Percentiles rank a stretch among this genome's conserved stretches.
Conservation (phyloP, 2,797 vertebrate genomes). For the Cossypha dichroa region DNA sequence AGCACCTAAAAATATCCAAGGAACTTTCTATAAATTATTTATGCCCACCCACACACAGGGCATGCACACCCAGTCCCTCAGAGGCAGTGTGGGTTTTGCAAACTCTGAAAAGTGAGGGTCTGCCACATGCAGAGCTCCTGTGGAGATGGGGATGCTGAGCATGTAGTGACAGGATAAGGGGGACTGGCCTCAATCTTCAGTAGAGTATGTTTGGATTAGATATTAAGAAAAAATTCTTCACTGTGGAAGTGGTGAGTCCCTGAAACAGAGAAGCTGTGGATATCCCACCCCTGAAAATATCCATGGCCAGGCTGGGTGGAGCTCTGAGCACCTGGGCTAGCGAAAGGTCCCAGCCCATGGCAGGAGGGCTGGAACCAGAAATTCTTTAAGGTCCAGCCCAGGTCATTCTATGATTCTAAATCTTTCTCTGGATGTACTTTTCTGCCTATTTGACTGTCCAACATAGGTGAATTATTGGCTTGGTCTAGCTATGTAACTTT, state of each 20-base stretch:
- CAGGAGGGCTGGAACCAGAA: background rate
- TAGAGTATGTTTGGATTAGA: background rate
- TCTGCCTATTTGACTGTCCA: background rate
- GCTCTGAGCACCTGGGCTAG: background rate
- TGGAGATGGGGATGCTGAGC: background rate
- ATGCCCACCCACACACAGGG: no score
- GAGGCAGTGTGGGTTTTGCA: background rate
- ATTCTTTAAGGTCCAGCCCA: background rate
- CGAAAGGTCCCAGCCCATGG: rapidly evolving
- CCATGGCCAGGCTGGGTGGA: background rate
- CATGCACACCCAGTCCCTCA: background rate
- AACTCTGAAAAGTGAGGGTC: background rate
- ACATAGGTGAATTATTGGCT: background rate
- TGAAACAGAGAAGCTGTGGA: background rate
- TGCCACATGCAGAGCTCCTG: background rate
- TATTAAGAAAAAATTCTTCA: background rate
- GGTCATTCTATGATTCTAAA: background rate
- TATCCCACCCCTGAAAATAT: background rate
- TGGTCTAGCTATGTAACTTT: background rate
- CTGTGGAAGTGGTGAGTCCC: background rate
- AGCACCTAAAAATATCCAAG: background rate
- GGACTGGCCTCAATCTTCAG: background rate
- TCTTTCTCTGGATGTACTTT: background rate
- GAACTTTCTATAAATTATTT: background rate
- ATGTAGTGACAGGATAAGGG: background rate